Evolutionary conservation across 2,797 vertebrate genomes (phyloP), one percentile per base, ranked within the genome.

Genomic region (Dicrostonyx torquatus): DNA sequence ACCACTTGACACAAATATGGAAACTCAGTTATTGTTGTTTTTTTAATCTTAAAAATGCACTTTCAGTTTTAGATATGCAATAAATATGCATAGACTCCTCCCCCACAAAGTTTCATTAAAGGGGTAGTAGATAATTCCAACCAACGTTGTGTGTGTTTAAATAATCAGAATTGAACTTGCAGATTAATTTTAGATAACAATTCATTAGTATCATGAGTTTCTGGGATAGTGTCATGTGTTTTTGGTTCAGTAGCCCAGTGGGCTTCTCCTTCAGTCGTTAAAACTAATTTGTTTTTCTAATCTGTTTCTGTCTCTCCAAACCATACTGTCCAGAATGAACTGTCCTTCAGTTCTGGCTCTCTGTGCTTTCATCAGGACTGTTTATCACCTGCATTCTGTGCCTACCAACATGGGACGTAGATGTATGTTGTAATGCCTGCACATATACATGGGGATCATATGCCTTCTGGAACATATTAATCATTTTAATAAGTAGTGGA

Each of bases 121-220:
- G 55, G 40, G 12, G 4, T 48, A 87, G 15, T 31, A 37, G 91
- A 55, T 87, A 37, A 40, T 80, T 26, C 45, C 58, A 75, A 14
- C 29, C 4, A 34, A 75, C 10, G 1, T 14, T 64, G 4, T 85
- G 82, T 60, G 62, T 70, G 66, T 68, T 37, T 80, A 85, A 91
- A 22, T 48, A 66, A 26, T 89, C 55, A 89, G 45, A 77, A n/a
- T 48, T 37, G 24, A 72, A 89, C 82, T 89, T 93, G 10, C 58
- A 55, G 76, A 34, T 94, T 92, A 72, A 92, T 58, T 86, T 87
- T 80, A 91, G 87, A 29, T 12, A 70, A 15, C 83, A 87, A 40
- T 0, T 78, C 75, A 48, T 11, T 66, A 78, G 7, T 50, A 37
- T 58, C 34, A 3, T 48, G 1, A 45, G 24, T 87, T 85, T 83